These are phyloP conservation scores for Polietes domitor DNA, from an alignment of 2,888 invertebrate species.

Conservation along the genomic window DNA sequence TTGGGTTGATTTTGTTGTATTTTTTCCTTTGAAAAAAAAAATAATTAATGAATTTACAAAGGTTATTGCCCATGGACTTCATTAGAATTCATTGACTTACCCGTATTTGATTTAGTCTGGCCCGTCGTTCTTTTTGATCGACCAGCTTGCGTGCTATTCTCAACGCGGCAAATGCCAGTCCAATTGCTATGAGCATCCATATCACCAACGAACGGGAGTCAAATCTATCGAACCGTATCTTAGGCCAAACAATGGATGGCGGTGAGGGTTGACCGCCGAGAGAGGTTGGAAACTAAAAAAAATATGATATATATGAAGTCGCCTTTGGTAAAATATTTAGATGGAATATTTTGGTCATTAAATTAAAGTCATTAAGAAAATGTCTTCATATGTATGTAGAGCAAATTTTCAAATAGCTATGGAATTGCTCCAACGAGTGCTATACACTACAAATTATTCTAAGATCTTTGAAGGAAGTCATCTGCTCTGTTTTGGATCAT, in stretches of 20 bases:
- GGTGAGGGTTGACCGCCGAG: constrained; percentile 66
- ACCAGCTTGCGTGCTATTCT: constrained; percentile 73
- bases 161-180: constrained; percentile 75
- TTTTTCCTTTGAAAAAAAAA: constrained; percentile 4
- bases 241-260: constrained; percentile 75
- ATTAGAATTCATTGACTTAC: background rate
- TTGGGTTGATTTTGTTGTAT: background rate
- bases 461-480: no score
- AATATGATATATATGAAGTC: no score
- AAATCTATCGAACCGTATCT: constrained; percentile 75
- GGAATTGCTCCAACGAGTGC: no score
- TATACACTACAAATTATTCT: no score
- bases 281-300: constrained; percentile 5
- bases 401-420: no score
- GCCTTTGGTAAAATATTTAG: no score
- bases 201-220: constrained; percentile 79
- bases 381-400: no score
- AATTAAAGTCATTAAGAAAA: no score
- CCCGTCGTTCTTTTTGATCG: constrained; percentile 72
- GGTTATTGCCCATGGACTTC: background rate
- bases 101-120: constrained; percentile 35
- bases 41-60: background rate
- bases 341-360: no score
- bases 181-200: constrained; percentile 78
- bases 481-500: no score